A percentile compares a stretch with the other conserved stretches of the same genome.
Evolutionary conservation across 2,797 vertebrate genomes (phyloP).

Genomic region (Atherinosoma microstoma): DNA sequence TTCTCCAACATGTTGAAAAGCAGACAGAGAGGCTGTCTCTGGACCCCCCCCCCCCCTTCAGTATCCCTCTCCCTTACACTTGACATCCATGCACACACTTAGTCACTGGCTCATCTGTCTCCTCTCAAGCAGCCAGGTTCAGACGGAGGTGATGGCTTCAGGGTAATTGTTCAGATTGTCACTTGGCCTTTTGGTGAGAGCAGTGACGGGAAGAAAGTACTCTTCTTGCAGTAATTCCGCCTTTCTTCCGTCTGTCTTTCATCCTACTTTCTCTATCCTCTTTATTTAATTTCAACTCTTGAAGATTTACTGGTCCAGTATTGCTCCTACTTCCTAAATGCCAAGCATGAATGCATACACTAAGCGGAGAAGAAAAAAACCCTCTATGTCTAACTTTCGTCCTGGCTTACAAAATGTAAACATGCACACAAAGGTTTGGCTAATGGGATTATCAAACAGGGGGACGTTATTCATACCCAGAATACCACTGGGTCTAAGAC

Average conservation of each 20-base stretch:
- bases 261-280: conserved; percentile 23
- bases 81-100: not conserved
- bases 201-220: conserved; percentile 68
- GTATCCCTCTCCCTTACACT: conserved; percentile 2
- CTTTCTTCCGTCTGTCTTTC: conserved; percentile 52
- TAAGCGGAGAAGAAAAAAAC: conserved; percentile 10
- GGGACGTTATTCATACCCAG: conserved; percentile 76
- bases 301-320: conserved; percentile 51
- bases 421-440: conserved; percentile 11
- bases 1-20: not conserved
- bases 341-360: conserved; percentile 42
- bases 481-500: conserved; percentile 53
- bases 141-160: conserved; percentile 79
- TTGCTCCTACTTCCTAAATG: conserved; percentile 47
- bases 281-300: conserved; percentile 65
- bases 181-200: conserved; percentile 84
- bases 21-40: not conserved
- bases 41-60: not conserved
- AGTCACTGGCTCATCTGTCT: conserved; percentile 52
- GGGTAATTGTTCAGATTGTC: conserved; percentile 86
- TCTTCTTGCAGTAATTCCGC: conserved; percentile 70
- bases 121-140: conserved; percentile 61
- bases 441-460: conserved; percentile 79
- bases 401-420: not conserved
- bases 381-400: not conserved